A percentile compares a stretch with the other conserved stretches of the same genome.
phyloP scores from a whole-genome alignment of 2,113 vertebrate species.

The Salvator merianae region DNA sequence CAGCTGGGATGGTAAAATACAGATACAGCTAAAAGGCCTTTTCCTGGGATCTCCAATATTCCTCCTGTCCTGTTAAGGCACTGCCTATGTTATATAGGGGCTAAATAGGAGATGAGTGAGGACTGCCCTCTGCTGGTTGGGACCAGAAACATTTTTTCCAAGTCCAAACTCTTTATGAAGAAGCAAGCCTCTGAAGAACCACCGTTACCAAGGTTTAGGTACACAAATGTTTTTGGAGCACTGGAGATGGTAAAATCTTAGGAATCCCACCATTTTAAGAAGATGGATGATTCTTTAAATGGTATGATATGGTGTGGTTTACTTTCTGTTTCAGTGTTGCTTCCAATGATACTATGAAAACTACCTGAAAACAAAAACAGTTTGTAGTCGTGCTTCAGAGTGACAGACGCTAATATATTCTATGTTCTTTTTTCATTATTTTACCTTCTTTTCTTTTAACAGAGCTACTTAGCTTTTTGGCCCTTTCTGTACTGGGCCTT shows the following conservation, averaged over 20 bases:
- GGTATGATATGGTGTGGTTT: background rate
- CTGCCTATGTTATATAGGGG: background rate
- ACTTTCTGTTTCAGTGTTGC: background rate
- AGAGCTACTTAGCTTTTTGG: background rate
- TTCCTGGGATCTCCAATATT: background rate
- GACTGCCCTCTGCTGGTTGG: slow-evolving; percentile 11
- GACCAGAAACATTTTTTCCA: background rate
- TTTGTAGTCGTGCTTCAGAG: background rate
- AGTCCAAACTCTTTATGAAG: background rate
- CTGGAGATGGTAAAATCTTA: background rate
- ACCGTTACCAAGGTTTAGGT: background rate
- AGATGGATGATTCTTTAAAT: background rate
- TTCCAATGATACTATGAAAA: background rate
- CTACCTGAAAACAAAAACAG: background rate
- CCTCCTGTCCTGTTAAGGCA: background rate
- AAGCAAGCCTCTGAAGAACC: background rate
- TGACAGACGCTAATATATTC: background rate
- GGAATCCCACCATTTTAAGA: background rate
- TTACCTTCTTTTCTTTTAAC: too few species aligned
- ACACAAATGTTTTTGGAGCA: background rate
- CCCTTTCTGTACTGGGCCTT: too few species aligned
- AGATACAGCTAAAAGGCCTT: background rate
- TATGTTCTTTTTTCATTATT: background rate
- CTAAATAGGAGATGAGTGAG: background rate
- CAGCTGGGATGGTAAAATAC: slow-evolving; percentile 2